Base-by-base conservation (phyloP, 35 echinoderm and acorn worm species). In the Ophiothrix spiculata region DNA sequence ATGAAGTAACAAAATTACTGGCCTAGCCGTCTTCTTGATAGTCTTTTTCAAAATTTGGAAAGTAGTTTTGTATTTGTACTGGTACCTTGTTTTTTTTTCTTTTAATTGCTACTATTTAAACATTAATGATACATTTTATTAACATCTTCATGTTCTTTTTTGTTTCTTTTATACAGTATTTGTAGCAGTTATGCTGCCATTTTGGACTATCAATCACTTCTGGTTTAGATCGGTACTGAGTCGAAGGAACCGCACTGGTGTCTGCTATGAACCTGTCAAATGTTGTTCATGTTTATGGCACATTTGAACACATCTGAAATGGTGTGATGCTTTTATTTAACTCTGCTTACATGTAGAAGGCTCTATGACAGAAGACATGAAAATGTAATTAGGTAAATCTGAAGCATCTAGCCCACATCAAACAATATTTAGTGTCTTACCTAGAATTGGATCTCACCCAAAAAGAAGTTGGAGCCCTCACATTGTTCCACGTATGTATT, bases 241-340 rank as follows among this genome's bases (percentile, higher is more conserved):
- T 86, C 85, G 77, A 14, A 91, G 91, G 80, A 80, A 82, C 32
- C 45, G 95, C 11, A 94, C 95, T 31, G 95, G 95, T 0, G 31
- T 98, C 36, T 98, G 95, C 74, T 98, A 98, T 32, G 95, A 98
- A 39, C 95, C 95, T 8, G 83, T 87, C 31, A 86, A 88, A 40
- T 98, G 95, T 56, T 98, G 95, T 87, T 98, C 95, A 4, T 98
- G 95, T 87, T 60, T 98, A 36, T 98, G 95, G 95, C 95, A 98
- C 35, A 89, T 93, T 77, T 93, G 54, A 82, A 82, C 2, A 33
- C 35, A 37, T 14, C n/a, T 23, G n/a, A n/a, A n/a, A n/a, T n/a
- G n/a, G n/a, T n/a, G n/a, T n/a, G n/a, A n/a, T n/a, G n/a, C n/a
- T n/a, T n/a, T n/a, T n/a, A n/a, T n/a, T n/a, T n/a, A n/a, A n/a